Conservation (phyloP, 2,797 vertebrate species). For the Myiothlypis coronata region DNA sequence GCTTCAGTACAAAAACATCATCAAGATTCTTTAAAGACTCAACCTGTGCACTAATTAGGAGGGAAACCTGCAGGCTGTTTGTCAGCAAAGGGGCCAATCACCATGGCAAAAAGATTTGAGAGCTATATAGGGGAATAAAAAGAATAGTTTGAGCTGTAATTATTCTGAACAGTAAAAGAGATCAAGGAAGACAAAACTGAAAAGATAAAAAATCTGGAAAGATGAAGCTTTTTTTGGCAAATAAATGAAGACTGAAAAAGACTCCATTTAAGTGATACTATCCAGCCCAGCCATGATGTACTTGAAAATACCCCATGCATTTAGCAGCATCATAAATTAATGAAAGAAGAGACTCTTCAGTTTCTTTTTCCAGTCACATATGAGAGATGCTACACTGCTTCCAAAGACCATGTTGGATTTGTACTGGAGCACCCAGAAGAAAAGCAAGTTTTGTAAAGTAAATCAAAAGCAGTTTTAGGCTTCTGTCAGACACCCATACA, state of each 20-base stretch:
- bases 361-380: neutral
- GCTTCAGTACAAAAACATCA: neutral
- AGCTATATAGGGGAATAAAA: neutral
- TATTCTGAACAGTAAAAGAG: neutral
- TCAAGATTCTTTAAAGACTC: neutral
- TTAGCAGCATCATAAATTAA: neutral
- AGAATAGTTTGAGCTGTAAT: neutral
- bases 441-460: neutral
- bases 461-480: neutral
- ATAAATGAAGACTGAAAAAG: neutral
- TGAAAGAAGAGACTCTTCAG: neutral
- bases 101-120: neutral
- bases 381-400: neutral
- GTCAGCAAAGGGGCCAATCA: neutral
- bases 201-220: neutral
- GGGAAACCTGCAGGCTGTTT: neutral
- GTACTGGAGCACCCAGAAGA: neutral
- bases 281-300: neutral
- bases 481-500: neutral
- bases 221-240: neutral
- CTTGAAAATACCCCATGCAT: neutral
- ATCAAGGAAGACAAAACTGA: neutral
- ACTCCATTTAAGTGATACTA: neutral
- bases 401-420: neutral
- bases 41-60: neutral